Percentiles rank a stretch among this genome's conserved stretches.
Evolutionary conservation across 92 coral and sea anemone species (phyloP).

Genomic region (Meandrina meandrites): DNA sequence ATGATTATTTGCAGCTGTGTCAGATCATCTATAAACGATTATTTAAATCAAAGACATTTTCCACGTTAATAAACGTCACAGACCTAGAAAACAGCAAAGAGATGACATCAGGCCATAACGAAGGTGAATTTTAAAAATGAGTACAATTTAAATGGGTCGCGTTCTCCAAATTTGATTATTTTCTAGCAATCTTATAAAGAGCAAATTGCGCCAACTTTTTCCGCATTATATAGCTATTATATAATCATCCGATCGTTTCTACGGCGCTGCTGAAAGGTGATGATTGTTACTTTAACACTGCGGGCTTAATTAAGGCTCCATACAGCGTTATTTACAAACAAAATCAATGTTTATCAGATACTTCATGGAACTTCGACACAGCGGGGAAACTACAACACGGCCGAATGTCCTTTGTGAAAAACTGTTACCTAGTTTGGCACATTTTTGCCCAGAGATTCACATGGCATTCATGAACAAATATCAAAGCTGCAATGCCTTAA

Average conservation of each 20-base stretch:
- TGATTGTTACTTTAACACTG: not conserved
- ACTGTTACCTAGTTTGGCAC: slow-evolving; percentile 38
- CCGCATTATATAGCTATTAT: not conserved
- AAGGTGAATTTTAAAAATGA: not conserved
- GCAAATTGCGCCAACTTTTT: not conserved
- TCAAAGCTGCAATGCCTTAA: not conserved
- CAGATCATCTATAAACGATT: not conserved
- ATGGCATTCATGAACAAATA: slow-evolving; percentile 4
- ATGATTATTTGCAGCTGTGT: not conserved
- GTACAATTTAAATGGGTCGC: not conserved
- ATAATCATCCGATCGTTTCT: not conserved
- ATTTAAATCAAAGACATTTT: not conserved
- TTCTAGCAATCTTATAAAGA: not conserved
- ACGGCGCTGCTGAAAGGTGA: not conserved
- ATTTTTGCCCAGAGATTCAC: slow-evolving; percentile 21
- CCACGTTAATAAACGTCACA: not conserved
- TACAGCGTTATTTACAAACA: not conserved
- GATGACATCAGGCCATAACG: not conserved
- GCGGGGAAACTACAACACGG: slow-evolving; percentile 9
- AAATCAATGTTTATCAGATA: not conserved
- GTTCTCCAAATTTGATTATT: not conserved
- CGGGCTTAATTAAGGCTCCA: not conserved
- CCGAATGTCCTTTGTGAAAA: not conserved
- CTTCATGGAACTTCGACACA: slow-evolving; percentile 11
- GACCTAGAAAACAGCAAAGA: not conserved